Percentiles rank a stretch among this genome's conserved stretches.
Conservation (phyloP, 1,140 invertebrate genomes). For the Neuroterus valhalla region DNA sequence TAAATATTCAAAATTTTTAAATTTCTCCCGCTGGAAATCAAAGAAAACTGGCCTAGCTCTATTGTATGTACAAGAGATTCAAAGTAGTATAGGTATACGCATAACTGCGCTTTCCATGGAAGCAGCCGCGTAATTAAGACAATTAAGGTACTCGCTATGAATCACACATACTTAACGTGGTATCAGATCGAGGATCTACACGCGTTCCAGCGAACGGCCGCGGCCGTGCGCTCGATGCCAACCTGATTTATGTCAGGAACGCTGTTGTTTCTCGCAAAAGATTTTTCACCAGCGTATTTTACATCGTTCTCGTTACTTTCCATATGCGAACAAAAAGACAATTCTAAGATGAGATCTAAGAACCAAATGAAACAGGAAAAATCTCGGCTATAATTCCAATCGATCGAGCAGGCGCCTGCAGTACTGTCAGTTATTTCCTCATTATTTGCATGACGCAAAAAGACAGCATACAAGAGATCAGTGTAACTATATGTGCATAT, state of each 20-base stretch:
- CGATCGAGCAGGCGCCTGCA: background rate
- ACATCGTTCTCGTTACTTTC: background rate
- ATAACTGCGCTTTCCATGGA: slow-evolving; percentile 64
- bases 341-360: background rate
- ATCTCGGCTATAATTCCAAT: slow-evolving; percentile 16
- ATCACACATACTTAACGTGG: slow-evolving; percentile 66
- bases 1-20: background rate
- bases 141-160: slow-evolving; percentile 69
- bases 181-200: slow-evolving; percentile 65
- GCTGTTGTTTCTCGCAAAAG: background rate
- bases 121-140: slow-evolving; percentile 70
- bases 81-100: slow-evolving; percentile 13
- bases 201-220: slow-evolving; percentile 61
- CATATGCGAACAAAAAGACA: background rate
- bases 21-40: background rate
- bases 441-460: slow-evolving; percentile 9
- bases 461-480: background rate
- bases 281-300: background rate
- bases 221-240: slow-evolving; percentile 61
- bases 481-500: too few relatives aligned
- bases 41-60: slow-evolving; percentile 24
- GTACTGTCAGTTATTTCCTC: slow-evolving; percentile 12
- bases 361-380: background rate
- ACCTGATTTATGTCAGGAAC: slow-evolving; percentile 61
- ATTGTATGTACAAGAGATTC: slow-evolving; percentile 17